These are phyloP conservation scores for Heteractis magnifica DNA, from an alignment of 92 coral and sea anemone species.

Conservation along the genomic window DNA sequence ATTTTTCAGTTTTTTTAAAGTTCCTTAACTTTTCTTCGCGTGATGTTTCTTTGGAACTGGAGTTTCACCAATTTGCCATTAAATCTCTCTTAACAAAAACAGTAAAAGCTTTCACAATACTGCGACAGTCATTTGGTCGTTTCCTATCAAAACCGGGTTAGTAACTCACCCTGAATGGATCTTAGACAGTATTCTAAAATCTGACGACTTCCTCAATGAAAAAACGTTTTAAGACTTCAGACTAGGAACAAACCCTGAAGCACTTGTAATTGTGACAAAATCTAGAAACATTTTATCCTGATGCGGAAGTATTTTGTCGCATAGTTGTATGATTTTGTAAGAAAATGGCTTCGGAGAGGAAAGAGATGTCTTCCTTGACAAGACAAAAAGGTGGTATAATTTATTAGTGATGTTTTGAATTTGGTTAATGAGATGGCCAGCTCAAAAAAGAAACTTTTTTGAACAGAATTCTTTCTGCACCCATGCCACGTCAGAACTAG, in stretches of 20 bases:
- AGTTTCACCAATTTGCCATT: slow-evolving; percentile 1
- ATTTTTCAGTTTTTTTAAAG: neutral
- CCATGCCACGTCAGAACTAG: too few relatives aligned
- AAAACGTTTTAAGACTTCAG: slow-evolving; percentile 1
- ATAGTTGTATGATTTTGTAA: neutral
- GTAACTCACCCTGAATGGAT: neutral
- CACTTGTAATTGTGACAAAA: slow-evolving; percentile 14
- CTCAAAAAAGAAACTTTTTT: neutral
- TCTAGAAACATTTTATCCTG: slow-evolving; percentile 8
- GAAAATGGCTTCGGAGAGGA: neutral
- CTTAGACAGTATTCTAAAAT: neutral
- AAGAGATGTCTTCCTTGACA: neutral
- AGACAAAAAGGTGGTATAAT: neutral
- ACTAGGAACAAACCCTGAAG: neutral
- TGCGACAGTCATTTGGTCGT: neutral
- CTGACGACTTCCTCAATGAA: slow-evolving; percentile 12
- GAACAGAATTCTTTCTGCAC: neutral
- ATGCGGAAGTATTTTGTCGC: slow-evolving; percentile 13
- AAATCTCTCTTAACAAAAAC: slow-evolving; percentile 23
- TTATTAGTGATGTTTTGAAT: neutral
- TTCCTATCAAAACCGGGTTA: neutral
- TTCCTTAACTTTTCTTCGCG: neutral
- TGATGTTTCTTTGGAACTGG: neutral
- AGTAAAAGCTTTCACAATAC: slow-evolving; percentile 20
- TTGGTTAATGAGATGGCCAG: neutral